phyloP scores from a whole-genome alignment of 2,113 vertebrate species.

The Dicrurus megarhynchus region DNA sequence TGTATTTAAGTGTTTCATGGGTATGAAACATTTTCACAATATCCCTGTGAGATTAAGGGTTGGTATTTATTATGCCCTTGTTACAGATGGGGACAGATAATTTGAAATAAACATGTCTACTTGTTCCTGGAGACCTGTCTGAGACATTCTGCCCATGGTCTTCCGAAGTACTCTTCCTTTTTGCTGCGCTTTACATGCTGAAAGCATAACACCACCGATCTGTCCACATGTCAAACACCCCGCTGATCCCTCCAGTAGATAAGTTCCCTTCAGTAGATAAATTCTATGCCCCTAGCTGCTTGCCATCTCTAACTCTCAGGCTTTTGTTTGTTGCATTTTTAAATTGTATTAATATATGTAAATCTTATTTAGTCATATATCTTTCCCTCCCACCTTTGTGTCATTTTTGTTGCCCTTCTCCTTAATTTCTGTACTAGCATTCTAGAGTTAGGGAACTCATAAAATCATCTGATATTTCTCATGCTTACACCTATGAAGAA shows the following conservation, averaged over 20 bases:
- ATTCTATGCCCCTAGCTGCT: accelerated
- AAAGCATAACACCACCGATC: neutral
- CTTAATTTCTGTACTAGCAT: neutral
- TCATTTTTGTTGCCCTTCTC: neutral
- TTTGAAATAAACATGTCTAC: neutral
- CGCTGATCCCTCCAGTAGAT: neutral
- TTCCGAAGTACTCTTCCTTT: neutral
- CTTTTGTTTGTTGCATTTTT: neutral
- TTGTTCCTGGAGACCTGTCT: neutral
- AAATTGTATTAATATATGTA: neutral
- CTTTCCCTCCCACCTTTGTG: neutral
- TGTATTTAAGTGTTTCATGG: neutral
- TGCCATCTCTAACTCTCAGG: neutral
- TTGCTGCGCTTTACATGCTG: neutral
- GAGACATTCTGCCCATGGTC: neutral
- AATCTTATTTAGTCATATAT: neutral
- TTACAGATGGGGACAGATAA: neutral
- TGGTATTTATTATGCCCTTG: neutral
- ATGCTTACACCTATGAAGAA: neutral
- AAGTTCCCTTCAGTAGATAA: neutral
- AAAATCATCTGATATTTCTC: neutral
- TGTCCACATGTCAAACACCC: accelerated
- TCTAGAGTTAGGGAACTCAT: neutral
- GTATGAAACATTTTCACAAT: neutral
- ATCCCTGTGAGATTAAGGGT: neutral